Evolutionary conservation across 2,888 invertebrate genomes (phyloP).

Genomic region (Argyresthia albistria): DNA sequence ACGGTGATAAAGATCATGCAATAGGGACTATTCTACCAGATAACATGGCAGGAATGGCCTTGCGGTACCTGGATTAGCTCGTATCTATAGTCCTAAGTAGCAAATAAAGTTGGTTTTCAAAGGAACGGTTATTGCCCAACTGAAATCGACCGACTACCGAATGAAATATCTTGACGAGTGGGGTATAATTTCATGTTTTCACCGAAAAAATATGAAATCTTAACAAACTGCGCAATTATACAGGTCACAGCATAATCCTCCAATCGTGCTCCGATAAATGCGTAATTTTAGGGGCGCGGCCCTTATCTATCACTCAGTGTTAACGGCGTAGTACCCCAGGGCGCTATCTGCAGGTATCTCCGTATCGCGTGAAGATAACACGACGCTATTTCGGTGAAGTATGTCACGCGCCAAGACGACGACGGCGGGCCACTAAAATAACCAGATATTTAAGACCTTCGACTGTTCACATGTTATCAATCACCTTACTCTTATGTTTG

Average conservation of each 20-base stretch:
- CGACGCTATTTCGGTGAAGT: conserved; percentile 29
- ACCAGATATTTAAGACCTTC: conserved; percentile 4
- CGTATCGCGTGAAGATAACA: conserved; percentile 19
- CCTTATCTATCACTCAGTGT: background rate
- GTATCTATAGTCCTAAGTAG: no score
- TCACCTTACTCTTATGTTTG: no score
- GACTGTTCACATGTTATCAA: background rate
- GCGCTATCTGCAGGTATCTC: conserved; percentile 21
- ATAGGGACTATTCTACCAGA: no score
- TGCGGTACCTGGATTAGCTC: no score
- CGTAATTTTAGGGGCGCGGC: conserved; percentile 56
- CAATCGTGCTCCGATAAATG: conserved; percentile 43
- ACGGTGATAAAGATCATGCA: no score
- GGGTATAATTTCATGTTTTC: no score
- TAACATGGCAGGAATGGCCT: no score
- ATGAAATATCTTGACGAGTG: no score
- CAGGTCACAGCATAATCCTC: conserved; percentile 28
- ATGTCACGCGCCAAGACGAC: conserved; percentile 22
- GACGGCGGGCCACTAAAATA: conserved; percentile 13
- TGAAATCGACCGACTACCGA: no score
- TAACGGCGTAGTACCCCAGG: conserved; percentile 8
- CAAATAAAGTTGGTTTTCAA: no score
- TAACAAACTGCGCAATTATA: conserved; percentile 21
- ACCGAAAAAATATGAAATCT: background rate
- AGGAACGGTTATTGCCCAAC: no score